Evolutionary conservation across 2,113 vertebrate species (phyloP), one percentile per base, ranked within the genome.

Genomic region (Notarius lentiginosus): DNA sequence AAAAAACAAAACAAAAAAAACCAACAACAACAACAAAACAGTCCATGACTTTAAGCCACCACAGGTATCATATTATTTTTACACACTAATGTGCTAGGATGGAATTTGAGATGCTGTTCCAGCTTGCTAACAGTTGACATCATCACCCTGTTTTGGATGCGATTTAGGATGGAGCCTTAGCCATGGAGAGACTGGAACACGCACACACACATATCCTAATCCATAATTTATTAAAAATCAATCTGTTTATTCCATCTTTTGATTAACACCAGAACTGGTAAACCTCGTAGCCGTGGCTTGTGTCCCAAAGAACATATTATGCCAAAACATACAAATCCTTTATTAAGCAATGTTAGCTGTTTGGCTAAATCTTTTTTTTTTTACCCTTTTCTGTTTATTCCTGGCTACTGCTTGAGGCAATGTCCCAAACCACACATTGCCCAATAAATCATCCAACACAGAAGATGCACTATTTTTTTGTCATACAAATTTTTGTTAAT

Each of bases 311-410:
- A 14, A 79, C n/a, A 56, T 10, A 77, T 17, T 55, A 51, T 24
- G 49, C 49, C 10, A 56, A 79, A 79, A 79, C 30, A 56, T 79
- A 30, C 53, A 30, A 79, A 79, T 79, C 51, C 27, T 79, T 53
- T 14, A 53, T 76, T 77, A 24, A 77, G 14, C 24, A 14, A 2
- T n/a, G 10, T 24, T 14, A 41, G 68, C 7, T 47, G 4, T 18
- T 41, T 24, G 49, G 51, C 51, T 51, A n/a, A 76, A n/a, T n/a
- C 47, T 76, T 76, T 41, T 2, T 0, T 72, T 72, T 72, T 70
- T 72, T 18, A 18, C 7, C 9, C 70, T 73, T 75, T 75, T 1
- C 18, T 49, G 41, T 49, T 8, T 49, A 18, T 49, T 4, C 72
- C 12, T 55, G 24, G 24, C 5, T n/a, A 56, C 76, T 56, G 76